Evolutionary conservation across 2,113 vertebrate genomes (phyloP).

Genomic region (Callospermophilus lateralis): DNA sequence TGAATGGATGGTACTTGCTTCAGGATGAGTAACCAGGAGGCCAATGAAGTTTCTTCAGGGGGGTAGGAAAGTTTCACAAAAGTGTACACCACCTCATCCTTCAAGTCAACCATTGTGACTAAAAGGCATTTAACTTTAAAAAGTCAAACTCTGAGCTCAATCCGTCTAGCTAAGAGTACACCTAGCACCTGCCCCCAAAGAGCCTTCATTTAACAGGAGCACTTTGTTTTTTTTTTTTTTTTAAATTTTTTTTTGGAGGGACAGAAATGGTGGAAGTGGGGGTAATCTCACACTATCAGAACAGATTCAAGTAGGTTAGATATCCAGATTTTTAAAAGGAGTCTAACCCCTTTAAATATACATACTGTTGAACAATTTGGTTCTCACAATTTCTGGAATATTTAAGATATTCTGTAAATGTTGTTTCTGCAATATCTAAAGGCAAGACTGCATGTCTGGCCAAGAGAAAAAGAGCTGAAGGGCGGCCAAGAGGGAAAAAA

Average conservation of each 20-base stretch:
- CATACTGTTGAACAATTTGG: constrained; percentile 77
- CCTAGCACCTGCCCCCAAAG: constrained; percentile 78
- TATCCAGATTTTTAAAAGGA: constrained; percentile 60
- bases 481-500: constrained; percentile 83
- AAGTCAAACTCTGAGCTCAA: constrained; percentile 79
- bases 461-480: constrained; percentile 84
- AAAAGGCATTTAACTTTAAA: constrained; percentile 79
- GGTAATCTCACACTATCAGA: constrained; percentile 60
- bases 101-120: constrained; percentile 77
- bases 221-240: constrained; percentile 17
- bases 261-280: background rate
- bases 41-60: constrained; percentile 88
- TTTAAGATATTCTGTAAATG: constrained; percentile 76
- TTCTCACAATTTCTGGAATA: constrained; percentile 80
- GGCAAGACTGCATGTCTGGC: constrained; percentile 85
- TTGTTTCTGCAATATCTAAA: constrained; percentile 83
- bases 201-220: constrained; percentile 82
- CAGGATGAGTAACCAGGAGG: constrained; percentile 85
- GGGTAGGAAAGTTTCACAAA: constrained; percentile 81
- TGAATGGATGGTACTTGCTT: constrained; percentile 84
- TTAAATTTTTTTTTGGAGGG: background rate
- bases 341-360: constrained; percentile 80
- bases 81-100: constrained; percentile 71
- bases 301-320: constrained; percentile 60
- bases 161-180: constrained; percentile 73